Evolutionary conservation across 2,888 invertebrate species (phyloP), one percentile per base, ranked within the genome.

Genomic region (Campopleginae sp.): DNA sequence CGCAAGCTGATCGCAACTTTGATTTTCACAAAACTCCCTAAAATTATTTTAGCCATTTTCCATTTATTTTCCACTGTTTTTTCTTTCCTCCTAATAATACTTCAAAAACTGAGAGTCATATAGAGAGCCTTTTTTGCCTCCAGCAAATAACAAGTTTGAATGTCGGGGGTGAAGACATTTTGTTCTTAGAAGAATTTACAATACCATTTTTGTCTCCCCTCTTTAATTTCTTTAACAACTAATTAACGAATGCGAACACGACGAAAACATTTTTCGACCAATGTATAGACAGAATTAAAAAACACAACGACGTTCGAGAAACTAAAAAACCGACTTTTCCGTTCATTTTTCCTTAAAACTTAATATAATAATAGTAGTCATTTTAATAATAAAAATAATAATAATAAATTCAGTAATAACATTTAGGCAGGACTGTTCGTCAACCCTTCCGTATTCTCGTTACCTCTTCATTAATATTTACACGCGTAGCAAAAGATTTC

Each of bases 401-500:
- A 78, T 83, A 85, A 75, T 81, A 85, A 78, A 82, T 85, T 85
- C 81, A 85, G 79, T 82, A 80, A 80, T 81, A 82, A 85, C 82
- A 66, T 75, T 42, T 85, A 79, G 76, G 79, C 84, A 84, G 79
- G 82, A 82, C 63, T 65, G 48, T 48, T 68, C 51, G 61, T 81
- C 75, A 75, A 79, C 74, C 65, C 72, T 65, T 80, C 48, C 42
- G 66, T 51, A 46, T 71, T 63, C 61, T 51, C 77, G 38, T 66
- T 76, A 44, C 8, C 42, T 44, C 63, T 65, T 82, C 65, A 77
- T 87, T 86, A 86, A 87, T 90, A 90, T 90, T 86, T 90, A 90
- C 89, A 90, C 82, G 85, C 85, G 79, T 80, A 86, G 88, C 76
- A 72, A 87, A 87, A 87, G 77, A 63, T 84, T 81, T 72, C 77